Evolutionary conservation across 2,113 vertebrate species (phyloP), one percentile per base, ranked within the genome.

Genomic region (Acinonyx jubatus): DNA sequence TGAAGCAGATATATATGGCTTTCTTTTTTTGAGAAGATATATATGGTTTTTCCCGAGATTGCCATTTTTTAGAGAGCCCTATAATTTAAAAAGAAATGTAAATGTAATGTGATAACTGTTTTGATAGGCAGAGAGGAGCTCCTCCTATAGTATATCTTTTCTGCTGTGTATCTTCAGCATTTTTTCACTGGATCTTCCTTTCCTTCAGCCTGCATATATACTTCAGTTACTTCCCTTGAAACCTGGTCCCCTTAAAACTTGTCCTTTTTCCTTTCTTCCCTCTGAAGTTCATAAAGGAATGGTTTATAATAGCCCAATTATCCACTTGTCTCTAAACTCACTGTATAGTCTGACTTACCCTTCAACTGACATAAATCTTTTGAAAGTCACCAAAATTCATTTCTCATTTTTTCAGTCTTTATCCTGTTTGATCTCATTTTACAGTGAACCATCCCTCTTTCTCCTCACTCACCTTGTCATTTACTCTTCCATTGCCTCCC

Each of bases 381-480:
- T 66, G 15, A 94, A 91, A 92, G 71, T 92, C 65, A 91, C 33
- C 50, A 57, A 27, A 74, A 80, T 92, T 95, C 23, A 19, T 80
- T 84, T 84, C 66, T 81, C 9, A 15, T 76, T 91, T 89, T 74
- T 41, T 91, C 36, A 41, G 91, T 76, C 19, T 16, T 89, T 85
- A n/a, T 36, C 14, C 10, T 86, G 0, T 76, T 81, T 91, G 21
- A n/a, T 91, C 7, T 69, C 16, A 4, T 71, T 89, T 91, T 88
- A 61, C 2, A 29, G 19, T 16, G 45, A 82, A 38, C 69, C 33
- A 15, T 68, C n/a, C 18, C 18, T 91, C 36, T 89, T 61, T 36
- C 16, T 74, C 48, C 61, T 89, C 63, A 15, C 36, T 87, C 5
- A 71, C 31, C 50, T 61, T 71, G 45, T 68, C 85, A 48, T n/a